These are phyloP conservation scores for Mythimna pallens DNA, from an alignment of 2,888 invertebrate species.

Conservation along the genomic window DNA sequence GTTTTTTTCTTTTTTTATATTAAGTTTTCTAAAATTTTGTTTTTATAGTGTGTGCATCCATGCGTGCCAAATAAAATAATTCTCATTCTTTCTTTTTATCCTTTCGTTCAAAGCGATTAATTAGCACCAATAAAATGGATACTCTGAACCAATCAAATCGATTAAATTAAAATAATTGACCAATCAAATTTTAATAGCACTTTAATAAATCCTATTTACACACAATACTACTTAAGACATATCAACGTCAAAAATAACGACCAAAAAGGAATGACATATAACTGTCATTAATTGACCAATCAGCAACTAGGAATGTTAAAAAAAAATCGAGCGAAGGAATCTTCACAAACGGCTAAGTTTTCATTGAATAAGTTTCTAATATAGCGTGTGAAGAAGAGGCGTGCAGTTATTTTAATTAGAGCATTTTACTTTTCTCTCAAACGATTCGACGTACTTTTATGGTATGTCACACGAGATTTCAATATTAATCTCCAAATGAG, in stretches of 20 bases:
- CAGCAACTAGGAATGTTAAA: conserved; percentile 33
- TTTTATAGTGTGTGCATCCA: too few relatives aligned
- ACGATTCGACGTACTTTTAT: conserved; percentile 46
- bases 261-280: conserved; percentile 36
- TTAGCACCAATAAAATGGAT: conserved; percentile 1
- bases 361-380: conserved; percentile 61
- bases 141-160: conserved; percentile 14
- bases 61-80: too few relatives aligned
- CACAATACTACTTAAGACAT: background rate
- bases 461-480: conserved; percentile 61
- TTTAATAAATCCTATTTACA: conserved; percentile 15
- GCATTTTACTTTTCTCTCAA: conserved; percentile 64
- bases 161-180: conserved; percentile 42
- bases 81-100: background rate
- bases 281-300: conserved; percentile 45
- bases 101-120: conserved; percentile 12
- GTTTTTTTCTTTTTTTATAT: too few relatives aligned
- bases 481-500: conserved; percentile 42
- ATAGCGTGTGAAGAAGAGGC: conserved; percentile 55
- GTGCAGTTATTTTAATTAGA: conserved; percentile 58
- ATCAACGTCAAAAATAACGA: conserved; percentile 36
- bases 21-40: too few relatives aligned
- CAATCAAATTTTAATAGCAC: conserved; percentile 27
- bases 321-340: conserved; percentile 50
- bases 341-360: conserved; percentile 34